Percentiles rank a stretch among this genome's conserved stretches.
phyloP scores from a whole-genome alignment of 2,113 vertebrate genomes.

The Alethe castanea region DNA sequence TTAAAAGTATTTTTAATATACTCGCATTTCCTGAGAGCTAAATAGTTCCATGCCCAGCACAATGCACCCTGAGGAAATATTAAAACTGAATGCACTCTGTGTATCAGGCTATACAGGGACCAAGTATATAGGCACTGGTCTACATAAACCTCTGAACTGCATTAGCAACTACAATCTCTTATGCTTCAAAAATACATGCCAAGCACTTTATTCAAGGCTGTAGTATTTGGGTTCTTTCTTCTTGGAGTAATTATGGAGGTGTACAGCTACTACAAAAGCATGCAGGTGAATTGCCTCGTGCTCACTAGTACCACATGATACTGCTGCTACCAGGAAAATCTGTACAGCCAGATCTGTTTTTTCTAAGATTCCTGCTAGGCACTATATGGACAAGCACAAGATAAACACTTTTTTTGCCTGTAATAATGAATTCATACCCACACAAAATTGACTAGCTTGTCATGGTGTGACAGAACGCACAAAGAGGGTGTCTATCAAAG shows the following conservation, averaged over 20 bases:
- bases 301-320: neutral
- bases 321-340: neutral
- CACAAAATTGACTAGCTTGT: neutral
- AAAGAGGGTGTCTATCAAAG: neutral
- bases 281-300: neutral
- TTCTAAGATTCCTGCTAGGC: neutral
- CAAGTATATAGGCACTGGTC: neutral
- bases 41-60: neutral
- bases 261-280: neutral
- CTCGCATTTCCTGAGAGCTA: neutral
- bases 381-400: neutral
- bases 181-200: neutral
- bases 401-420: neutral
- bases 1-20: conserved; percentile 30
- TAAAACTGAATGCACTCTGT: neutral
- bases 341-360: neutral
- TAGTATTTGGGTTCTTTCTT: neutral
- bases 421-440: neutral
- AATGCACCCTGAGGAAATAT: neutral
- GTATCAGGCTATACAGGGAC: neutral
- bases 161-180: neutral
- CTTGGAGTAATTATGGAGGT: neutral
- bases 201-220: neutral
- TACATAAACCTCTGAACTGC: neutral
- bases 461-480: neutral